Conservation (phyloP, 2,113 vertebrate species). For the Tapirus terrestris region DNA sequence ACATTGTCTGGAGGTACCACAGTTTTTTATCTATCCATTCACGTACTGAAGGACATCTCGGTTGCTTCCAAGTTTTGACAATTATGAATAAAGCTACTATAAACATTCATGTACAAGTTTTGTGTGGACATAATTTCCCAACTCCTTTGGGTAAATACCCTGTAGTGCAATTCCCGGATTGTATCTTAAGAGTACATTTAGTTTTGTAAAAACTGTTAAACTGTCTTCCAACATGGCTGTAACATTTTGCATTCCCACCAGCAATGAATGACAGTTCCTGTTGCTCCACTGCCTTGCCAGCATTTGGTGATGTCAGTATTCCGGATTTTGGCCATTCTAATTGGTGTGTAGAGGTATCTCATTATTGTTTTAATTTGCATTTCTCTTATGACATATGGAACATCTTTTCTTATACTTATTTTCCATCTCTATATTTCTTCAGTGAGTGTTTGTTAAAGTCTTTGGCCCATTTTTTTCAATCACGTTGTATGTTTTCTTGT, state of each 20-base stretch:
- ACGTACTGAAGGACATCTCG: background rate
- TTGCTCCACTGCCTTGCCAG: background rate
- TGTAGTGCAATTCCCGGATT: background rate
- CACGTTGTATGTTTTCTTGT: background rate
- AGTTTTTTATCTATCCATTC: background rate
- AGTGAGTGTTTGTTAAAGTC: background rate
- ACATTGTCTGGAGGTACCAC: background rate
- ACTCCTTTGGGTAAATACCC: background rate
- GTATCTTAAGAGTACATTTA: background rate
- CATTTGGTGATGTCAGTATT: background rate
- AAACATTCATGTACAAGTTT: background rate
- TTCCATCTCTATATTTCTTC: background rate
- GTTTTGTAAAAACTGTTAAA: background rate
- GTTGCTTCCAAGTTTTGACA: background rate
- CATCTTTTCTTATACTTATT: background rate
- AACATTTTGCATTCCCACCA: background rate
- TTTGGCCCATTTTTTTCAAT: background rate
- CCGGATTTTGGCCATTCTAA: background rate
- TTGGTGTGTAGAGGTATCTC: background rate
- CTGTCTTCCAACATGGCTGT: background rate
- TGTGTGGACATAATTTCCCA: background rate
- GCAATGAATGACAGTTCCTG: background rate
- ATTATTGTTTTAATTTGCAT: background rate
- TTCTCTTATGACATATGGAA: background rate
- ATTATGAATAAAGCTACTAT: background rate